Conservation (phyloP, 2,888 invertebrate species). For the Gasteruption jaculator region DNA sequence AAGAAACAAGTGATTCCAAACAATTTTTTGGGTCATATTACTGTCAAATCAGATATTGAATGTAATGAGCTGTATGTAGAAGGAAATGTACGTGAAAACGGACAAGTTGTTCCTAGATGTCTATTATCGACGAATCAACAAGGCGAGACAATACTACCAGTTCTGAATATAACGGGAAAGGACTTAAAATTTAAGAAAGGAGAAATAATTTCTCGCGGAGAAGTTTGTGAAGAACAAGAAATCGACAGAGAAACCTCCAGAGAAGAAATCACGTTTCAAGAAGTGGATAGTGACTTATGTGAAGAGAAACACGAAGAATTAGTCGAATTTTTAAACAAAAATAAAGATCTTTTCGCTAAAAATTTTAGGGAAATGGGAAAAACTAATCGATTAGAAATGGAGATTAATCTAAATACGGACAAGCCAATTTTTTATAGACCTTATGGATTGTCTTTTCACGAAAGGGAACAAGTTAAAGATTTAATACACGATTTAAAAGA, state of each 20-base stretch:
- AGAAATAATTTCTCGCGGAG: not conserved
- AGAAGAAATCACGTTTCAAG: no score
- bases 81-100: not conserved
- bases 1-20: not conserved
- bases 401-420: slow-evolving; percentile 5
- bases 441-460: not conserved
- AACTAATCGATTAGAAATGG: slow-evolving; percentile 23
- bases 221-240: slow-evolving; percentile 6
- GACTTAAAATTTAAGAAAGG: slow-evolving; percentile 7
- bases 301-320: slow-evolving; percentile 1
- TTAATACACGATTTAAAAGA: slow-evolving; percentile 7
- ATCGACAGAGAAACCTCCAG: no score
- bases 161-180: slow-evolving; percentile 2
- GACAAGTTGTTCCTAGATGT: slow-evolving; percentile 1
- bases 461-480: slow-evolving; percentile 5
- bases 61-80: not conserved
- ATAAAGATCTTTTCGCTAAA: slow-evolving; percentile 1
- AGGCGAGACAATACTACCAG: not conserved
- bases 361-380: slow-evolving; percentile 16
- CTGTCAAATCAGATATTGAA: not conserved
- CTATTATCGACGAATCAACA: not conserved
- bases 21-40: slow-evolving; percentile 1
- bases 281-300: slow-evolving; percentile 4
- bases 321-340: slow-evolving; percentile 2
- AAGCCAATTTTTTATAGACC: not conserved